Evolutionary conservation across 2,888 invertebrate genomes (phyloP), one percentile per base, ranked within the genome.

Genomic region (Anoncus sp.): DNA sequence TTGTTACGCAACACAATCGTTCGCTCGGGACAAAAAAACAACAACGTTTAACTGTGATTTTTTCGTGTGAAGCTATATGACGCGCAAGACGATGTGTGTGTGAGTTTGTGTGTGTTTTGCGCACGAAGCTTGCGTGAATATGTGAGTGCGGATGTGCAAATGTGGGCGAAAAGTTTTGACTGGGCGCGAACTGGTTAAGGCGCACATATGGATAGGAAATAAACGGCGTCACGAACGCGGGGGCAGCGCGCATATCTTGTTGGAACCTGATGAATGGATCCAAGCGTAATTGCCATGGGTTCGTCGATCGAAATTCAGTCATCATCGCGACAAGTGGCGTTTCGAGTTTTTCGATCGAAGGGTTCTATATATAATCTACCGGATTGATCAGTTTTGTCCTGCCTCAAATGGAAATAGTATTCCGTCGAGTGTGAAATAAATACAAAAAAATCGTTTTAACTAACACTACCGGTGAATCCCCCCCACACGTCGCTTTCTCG

Each of bases 11-110:
- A 62, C 27, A 18, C n/a, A n/a, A n/a, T n/a, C n/a, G n/a, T n/a
- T n/a, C n/a, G n/a, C n/a, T n/a, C n/a, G n/a, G n/a, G n/a, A n/a
- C n/a, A n/a, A n/a, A 7, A 31, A 7, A 31, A 31, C 31, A 47
- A 31, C 63, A 79, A 82, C 77, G 80, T 85, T 86, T 81, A 84
- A 85, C 86, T 86, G 86, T 86, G 86, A 86, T 86, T 86, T 82
- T 76, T 69, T 73, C 70, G 77, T 49, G 70, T 59, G 65, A 78
- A 63, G 45, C 22, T 79, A 24, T 24, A 62, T 18, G 27, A 18
- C 60, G 49, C 40, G 38, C n/a, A n/a, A n/a, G n/a, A 57, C 47
- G 65, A 57, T 40, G 35, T 10, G 18, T 5, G 49, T 40, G 57
- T 12, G n/a, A n/a, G n/a, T n/a, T n/a, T n/a, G n/a, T n/a, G n/a